These are phyloP conservation scores for Agriotes lineatus DNA, from an alignment of 2,888 invertebrate species.

Conservation along the genomic window DNA sequence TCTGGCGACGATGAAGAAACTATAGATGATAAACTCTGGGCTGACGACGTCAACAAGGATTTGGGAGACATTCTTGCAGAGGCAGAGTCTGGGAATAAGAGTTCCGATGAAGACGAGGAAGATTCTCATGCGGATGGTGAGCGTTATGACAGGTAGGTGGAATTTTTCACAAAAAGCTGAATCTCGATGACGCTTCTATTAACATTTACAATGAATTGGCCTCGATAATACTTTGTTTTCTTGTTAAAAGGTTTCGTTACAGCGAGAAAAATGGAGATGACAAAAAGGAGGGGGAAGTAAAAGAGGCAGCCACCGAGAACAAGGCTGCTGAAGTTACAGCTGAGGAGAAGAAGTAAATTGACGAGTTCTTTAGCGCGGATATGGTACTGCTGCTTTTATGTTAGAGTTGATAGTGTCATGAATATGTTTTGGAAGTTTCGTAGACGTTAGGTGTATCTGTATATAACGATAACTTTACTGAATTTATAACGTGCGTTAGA, in stretches of 20 bases:
- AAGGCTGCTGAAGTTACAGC: neutral
- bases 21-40: constrained; percentile 81
- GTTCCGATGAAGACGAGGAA: constrained; percentile 78
- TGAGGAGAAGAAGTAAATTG: constrained; percentile 16
- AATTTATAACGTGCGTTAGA: too few relatives aligned
- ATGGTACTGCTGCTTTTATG: too few relatives aligned
- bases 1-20: constrained; percentile 65
- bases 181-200: too few relatives aligned
- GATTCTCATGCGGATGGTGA: constrained; percentile 70
- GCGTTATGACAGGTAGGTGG: constrained; percentile 63
- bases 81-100: constrained; percentile 71
- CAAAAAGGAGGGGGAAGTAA: constrained; percentile 46
- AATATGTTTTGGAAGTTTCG: too few relatives aligned
- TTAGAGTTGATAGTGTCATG: too few relatives aligned
- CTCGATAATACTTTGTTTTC: too few relatives aligned
- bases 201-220: too few relatives aligned
- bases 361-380: too few relatives aligned
- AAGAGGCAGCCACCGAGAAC: constrained; percentile 16
- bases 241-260: constrained; percentile 58
- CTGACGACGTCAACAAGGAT: constrained; percentile 82
- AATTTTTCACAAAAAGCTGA: too few relatives aligned
- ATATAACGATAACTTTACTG: too few relatives aligned
- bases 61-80: constrained; percentile 81
- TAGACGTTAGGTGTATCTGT: too few relatives aligned
- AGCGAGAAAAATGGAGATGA: constrained; percentile 62